Percentiles rank a stretch among this genome's conserved stretches.
These are phyloP conservation scores for Ceyx melanurus DNA, from an alignment of 2,113 vertebrate species.

Conservation along the genomic window DNA sequence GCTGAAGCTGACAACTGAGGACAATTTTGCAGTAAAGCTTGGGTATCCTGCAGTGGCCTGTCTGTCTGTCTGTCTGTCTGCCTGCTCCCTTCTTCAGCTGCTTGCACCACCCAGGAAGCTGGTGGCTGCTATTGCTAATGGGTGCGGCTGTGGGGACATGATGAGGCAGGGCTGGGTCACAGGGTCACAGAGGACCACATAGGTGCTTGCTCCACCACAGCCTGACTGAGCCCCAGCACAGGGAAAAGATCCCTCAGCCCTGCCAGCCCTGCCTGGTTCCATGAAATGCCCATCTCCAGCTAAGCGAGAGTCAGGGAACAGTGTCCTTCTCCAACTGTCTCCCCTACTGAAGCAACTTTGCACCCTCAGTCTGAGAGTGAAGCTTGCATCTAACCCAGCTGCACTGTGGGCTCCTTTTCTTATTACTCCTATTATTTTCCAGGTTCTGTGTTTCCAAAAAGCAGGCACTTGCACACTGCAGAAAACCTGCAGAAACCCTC, in stretches of 20 bases:
- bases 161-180: accelerated
- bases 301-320: neutral
- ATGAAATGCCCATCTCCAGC: neutral
- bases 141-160: neutral
- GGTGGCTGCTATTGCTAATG: accelerated
- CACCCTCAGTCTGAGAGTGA: neutral
- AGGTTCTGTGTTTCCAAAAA: neutral
- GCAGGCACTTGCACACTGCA: accelerated
- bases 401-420: neutral
- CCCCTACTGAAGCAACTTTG: neutral
- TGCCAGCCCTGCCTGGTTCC: neutral
- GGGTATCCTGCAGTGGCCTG: neutral
- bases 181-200: neutral
- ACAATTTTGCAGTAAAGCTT: neutral
- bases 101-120: accelerated
- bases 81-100: neutral
- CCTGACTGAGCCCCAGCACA: accelerated
- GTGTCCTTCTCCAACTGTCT: neutral
- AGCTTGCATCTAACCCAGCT: neutral
- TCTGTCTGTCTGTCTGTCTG: neutral
- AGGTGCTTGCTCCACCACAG: accelerated
- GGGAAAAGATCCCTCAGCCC: neutral
- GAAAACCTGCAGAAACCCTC: neutral
- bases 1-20: neutral
- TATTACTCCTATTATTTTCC: neutral